Evolutionary conservation across 1,140 invertebrate species (phyloP), one percentile per base, ranked within the genome.

Genomic region (Drosophila novamexicana): DNA sequence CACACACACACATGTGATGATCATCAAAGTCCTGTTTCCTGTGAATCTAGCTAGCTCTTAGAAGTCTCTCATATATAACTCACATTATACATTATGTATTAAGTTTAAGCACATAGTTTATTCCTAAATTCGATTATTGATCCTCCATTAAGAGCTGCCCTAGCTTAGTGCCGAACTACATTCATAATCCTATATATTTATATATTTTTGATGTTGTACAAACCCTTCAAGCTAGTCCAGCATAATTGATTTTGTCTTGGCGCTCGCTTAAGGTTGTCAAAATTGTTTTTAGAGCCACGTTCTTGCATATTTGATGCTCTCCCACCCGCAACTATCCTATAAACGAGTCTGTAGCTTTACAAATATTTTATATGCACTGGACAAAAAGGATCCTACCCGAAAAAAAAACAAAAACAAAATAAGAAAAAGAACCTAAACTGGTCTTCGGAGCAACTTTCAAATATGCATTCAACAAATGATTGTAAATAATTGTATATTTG

Each of bases 11-110:
- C 74, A 84, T 89, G 80, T 88, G 84, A 89, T 88, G 84, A 88
- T 84, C 84, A 88, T 88, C 84, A 73, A 89, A 86, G 84, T 88
- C 84, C 84, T 78, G 77, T 89, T 88, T 88, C 84, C 84, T 88
- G 84, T 88, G 84, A 88, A 88, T 88, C 70, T 68, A 73, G 36
- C 80, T 88, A 88, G 84, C 74, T 89, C 77, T 88, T 88, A 88
- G 79, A 74, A 69, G 69, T 76, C 75, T 85, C 81, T 85, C 71
- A 80, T 85, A 70, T 59, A 78, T 70, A 65, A 86, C 82, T 82
- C 79, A 74, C 68, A 64, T 76, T 57, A 63, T 61, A 75, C 34
- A 59, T 58, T 68, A 72, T 52, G 32, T 42, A 44, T 58, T 72
- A 56, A 70, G 71, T 61, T 69, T 42, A 74, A 53, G 53, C 57